Evolutionary conservation across 2,888 invertebrate species (phyloP), one percentile per base, ranked within the genome.

Genomic region (Nineta flava): DNA sequence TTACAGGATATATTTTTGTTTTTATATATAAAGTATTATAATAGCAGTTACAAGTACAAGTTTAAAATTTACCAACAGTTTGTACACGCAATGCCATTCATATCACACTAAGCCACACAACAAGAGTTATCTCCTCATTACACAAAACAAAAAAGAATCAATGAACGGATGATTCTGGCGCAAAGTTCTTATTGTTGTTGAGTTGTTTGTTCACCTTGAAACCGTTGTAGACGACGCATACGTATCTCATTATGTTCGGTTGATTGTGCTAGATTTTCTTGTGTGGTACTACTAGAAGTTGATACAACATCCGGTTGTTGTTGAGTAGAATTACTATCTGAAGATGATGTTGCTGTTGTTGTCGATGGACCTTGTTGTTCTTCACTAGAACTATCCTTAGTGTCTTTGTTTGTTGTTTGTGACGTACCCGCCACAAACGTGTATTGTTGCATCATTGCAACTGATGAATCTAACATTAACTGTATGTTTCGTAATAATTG

Each of bases 391-490:
- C 26, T 26, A 26, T 26, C 26, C 26, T 26, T 26, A 45, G 21
- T 35, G 49, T 48, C 13, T 3, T 35, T 38, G 12, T 3, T 38
- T 7, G 7, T 32, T 15, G 15, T 38, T 15, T 38, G 38, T 38
- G 38, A 38, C 38, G 38, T 7, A 12, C n/a, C n/a, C n/a, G 81
- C 79, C 17, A 83, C 79, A 46, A 77, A 72, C 52, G 83, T 81
- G 67, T 96, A 97, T 65, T 96, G 95, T 60, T 90, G 87, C 87
- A 97, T 91, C 70, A 97, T 83, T 46, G 90, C 72, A 52, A 87
- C 86, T 3, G 95, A 93, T 41, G 95, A 92, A 67, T 97, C 96
- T 57, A 99, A 66, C 67, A 99, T 79, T 2, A 88, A 73, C 62
- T 80, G 77, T 55, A 85, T 79, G 64, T 83, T 81, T 53, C 75